Evolutionary conservation across 1,140 invertebrate species (phyloP).

Genomic region (Drosophila mauritiana): DNA sequence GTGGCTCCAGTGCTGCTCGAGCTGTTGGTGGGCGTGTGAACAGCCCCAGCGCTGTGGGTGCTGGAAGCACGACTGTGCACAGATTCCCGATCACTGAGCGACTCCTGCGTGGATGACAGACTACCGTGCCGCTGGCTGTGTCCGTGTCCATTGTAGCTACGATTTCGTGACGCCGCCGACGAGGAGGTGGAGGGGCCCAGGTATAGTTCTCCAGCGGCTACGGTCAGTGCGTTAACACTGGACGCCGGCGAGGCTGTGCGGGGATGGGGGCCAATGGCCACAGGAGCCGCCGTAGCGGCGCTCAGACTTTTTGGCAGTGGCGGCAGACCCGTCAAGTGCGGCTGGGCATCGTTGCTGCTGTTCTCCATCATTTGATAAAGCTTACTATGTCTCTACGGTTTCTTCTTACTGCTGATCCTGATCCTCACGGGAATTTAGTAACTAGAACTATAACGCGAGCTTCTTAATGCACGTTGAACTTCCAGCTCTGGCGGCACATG

Average conservation of each 20-base stretch:
- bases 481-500: constrained; percentile 99
- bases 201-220: constrained; percentile 66
- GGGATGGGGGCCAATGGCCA: constrained; percentile 23
- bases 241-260: constrained; percentile 37
- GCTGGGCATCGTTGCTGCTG: constrained; percentile 36
- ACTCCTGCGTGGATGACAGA: constrained; percentile 75
- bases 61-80: constrained; percentile 80
- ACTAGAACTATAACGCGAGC: constrained; percentile 10
- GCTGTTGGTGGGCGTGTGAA: constrained; percentile 57
- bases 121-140: constrained; percentile 62
- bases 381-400: constrained; percentile 31
- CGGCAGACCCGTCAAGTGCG: constrained; percentile 88
- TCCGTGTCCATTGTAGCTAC: constrained; percentile 67
- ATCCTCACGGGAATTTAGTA: background rate
- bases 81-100: constrained; percentile 76
- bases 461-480: constrained; percentile 93
- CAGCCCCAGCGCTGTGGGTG: constrained; percentile 63
- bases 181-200: constrained; percentile 77
- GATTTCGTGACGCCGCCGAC: constrained; percentile 52
- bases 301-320: constrained; percentile 93
- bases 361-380: constrained; percentile 66
- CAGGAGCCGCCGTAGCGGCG: constrained; percentile 86
- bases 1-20: constrained; percentile 75
- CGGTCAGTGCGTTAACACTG: constrained; percentile 52
- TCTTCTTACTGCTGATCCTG: constrained; percentile 35